Percentiles rank a stretch among this genome's conserved stretches.
phyloP scores from a whole-genome alignment of 1,140 invertebrate genomes.

The Helicoverpa zea region DNA sequence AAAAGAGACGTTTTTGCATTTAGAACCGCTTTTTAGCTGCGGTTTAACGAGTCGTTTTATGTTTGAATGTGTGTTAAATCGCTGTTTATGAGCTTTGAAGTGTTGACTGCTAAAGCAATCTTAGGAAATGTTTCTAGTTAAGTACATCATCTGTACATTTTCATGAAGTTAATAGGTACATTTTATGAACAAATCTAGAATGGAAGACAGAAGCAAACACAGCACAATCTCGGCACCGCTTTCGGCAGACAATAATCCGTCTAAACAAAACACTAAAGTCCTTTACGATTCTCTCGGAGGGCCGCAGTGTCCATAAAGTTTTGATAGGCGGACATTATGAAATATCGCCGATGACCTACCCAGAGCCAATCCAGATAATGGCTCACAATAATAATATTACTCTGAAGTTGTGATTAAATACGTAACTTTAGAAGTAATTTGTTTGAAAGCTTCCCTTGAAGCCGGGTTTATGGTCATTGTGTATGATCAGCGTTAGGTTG shows the following conservation, averaged over 20 bases:
- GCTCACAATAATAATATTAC: slow-evolving; percentile 46
- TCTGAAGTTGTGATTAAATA: slow-evolving; percentile 50
- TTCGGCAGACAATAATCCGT: slow-evolving; percentile 30
- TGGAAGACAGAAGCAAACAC: background rate
- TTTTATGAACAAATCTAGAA: background rate
- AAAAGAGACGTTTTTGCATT: slow-evolving; percentile 23
- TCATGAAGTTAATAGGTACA: too few species aligned
- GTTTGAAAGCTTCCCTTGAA: slow-evolving; percentile 36
- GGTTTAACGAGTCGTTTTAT: slow-evolving; percentile 4
- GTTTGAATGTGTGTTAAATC: slow-evolving; percentile 12
- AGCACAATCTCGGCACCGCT: slow-evolving; percentile 13
- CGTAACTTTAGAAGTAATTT: slow-evolving; percentile 42
- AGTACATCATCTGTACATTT: too few species aligned
- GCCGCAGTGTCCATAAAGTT: slow-evolving; percentile 40
- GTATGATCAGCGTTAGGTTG: background rate
- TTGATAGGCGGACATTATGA: slow-evolving; percentile 50
- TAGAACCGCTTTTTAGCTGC: slow-evolving; percentile 11
- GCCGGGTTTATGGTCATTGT: slow-evolving; percentile 30
- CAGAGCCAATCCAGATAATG: slow-evolving; percentile 44
- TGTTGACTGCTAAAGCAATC: background rate
- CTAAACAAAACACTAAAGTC: slow-evolving; percentile 47
- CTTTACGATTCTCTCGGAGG: slow-evolving; percentile 38
- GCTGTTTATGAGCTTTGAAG: slow-evolving; percentile 1
- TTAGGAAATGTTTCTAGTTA: background rate
- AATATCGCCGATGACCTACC: slow-evolving; percentile 41